A percentile compares a stretch with the other conserved stretches of the same genome.
Evolutionary conservation across 1,140 invertebrate species (phyloP).

Genomic region (Drosophila rhopaloa): DNA sequence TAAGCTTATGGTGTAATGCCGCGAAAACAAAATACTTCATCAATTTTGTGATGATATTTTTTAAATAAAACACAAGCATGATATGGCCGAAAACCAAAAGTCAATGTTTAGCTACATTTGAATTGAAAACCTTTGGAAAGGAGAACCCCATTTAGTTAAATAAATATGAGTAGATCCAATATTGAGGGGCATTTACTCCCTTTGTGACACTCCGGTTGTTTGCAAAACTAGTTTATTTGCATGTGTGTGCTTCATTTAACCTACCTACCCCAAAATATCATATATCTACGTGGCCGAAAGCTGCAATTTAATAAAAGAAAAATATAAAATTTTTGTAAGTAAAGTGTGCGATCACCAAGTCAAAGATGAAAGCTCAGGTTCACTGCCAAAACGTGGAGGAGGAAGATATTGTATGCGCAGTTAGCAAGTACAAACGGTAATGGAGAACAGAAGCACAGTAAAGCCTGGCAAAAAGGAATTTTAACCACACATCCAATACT

Average conservation of each 20-base stretch:
- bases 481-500: slow-evolving; percentile 8
- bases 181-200: background rate
- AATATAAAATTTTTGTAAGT: slow-evolving; percentile 50
- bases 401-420: slow-evolving; percentile 55
- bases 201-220: slow-evolving; percentile 61
- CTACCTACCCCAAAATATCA: slow-evolving; percentile 7
- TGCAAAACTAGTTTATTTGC: slow-evolving; percentile 38
- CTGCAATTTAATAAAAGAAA: slow-evolving; percentile 11
- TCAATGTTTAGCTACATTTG: slow-evolving; percentile 36
- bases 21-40: slow-evolving; percentile 62
- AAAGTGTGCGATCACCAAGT: slow-evolving; percentile 64
- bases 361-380: slow-evolving; percentile 83
- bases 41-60: slow-evolving; percentile 77
- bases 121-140: slow-evolving; percentile 29
- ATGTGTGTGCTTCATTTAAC: slow-evolving; percentile 55
- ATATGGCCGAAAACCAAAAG: slow-evolving; percentile 43
- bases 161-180: slow-evolving; percentile 32
- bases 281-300: slow-evolving; percentile 4
- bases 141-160: slow-evolving; percentile 53
- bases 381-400: slow-evolving; percentile 83
- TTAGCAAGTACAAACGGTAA: slow-evolving; percentile 40
- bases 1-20: slow-evolving; percentile 57
- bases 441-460: slow-evolving; percentile 23
- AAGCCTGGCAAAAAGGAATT: slow-evolving; percentile 38
- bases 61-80: slow-evolving; percentile 47